Conservation (phyloP, 2,888 invertebrate species). For the Euzophera pinguis region DNA sequence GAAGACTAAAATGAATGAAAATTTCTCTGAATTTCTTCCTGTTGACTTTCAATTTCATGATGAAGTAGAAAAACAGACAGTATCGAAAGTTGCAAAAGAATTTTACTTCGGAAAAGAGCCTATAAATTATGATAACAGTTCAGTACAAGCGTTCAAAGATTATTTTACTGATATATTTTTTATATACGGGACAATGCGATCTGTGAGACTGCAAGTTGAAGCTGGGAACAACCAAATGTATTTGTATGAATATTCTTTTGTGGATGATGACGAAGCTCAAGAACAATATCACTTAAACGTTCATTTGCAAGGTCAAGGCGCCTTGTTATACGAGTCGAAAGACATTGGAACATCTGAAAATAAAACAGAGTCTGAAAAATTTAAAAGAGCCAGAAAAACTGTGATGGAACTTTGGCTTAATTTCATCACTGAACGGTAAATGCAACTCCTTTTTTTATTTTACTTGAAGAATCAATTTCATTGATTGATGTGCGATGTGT, state of each 20-base stretch:
- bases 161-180: slow-evolving; percentile 38
- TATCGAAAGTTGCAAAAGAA: slow-evolving; percentile 34
- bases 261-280: slow-evolving; percentile 21
- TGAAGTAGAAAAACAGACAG: slow-evolving; percentile 30
- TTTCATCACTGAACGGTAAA: slow-evolving; percentile 39
- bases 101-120: slow-evolving; percentile 37
- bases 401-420: slow-evolving; percentile 42
- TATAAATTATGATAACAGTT: slow-evolving; percentile 23
- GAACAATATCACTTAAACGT: background rate
- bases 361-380: slow-evolving; percentile 25
- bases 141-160: slow-evolving; percentile 31
- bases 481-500: too few relatives aligned
- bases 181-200: slow-evolving; percentile 26
- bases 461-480: too few relatives aligned
- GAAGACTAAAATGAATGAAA: slow-evolving; percentile 43
- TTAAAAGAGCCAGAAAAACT: slow-evolving; percentile 25
- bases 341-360: slow-evolving; percentile 13
- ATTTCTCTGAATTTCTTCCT: slow-evolving; percentile 51
- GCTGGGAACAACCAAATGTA: slow-evolving; percentile 34
- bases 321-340: background rate
- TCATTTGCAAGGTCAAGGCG: slow-evolving; percentile 25
- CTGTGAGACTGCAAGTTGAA: slow-evolving; percentile 29
- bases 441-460: too few relatives aligned
- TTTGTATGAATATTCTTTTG: slow-evolving; percentile 38
- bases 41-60: slow-evolving; percentile 37